A percentile compares a stretch with the other conserved stretches of the same genome.
Evolutionary conservation across 2,113 vertebrate species (phyloP).

Genomic region (Pterophyllum scalare): DNA sequence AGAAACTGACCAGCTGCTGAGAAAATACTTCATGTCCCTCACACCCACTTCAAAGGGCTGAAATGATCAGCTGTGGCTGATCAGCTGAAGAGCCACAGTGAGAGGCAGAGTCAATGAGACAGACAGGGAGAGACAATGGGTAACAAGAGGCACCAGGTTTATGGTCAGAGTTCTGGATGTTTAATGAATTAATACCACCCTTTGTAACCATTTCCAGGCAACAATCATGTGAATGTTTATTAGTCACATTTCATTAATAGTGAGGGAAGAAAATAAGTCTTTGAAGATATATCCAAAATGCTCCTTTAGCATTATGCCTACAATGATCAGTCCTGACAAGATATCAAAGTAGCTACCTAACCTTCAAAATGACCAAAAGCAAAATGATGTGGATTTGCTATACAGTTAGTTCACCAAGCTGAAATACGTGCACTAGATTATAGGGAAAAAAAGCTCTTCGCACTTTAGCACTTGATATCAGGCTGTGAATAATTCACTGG

Average conservation of each 20-base stretch:
- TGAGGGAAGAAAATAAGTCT: neutral
- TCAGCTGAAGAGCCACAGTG: slow-evolving; percentile 28
- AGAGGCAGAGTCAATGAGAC: slow-evolving; percentile 1
- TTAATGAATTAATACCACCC: neutral
- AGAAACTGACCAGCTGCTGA: slow-evolving; percentile 68
- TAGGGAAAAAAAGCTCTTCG: neutral
- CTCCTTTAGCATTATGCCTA: neutral
- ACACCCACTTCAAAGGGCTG: slow-evolving; percentile 60
- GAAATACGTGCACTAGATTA: neutral
- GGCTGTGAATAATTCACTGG: neutral
- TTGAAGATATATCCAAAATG: neutral
- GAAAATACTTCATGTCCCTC: slow-evolving; percentile 54
- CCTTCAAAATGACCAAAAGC: neutral
- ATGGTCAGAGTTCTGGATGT: neutral
- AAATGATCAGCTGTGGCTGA: slow-evolving; percentile 62
- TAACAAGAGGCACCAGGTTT: neutral
- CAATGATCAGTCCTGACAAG: neutral
- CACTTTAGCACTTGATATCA: neutral
- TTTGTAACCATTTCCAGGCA: neutral
- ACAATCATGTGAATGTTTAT: neutral
- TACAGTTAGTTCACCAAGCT: neutral
- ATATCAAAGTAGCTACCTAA: neutral
- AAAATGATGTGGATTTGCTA: neutral
- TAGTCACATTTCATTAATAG: neutral
- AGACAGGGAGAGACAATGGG: neutral